Percentiles rank a stretch among this genome's conserved stretches.
These are phyloP conservation scores for Phodopus roborovskii DNA, from an alignment of 2,113 vertebrate genomes.

Conservation along the genomic window DNA sequence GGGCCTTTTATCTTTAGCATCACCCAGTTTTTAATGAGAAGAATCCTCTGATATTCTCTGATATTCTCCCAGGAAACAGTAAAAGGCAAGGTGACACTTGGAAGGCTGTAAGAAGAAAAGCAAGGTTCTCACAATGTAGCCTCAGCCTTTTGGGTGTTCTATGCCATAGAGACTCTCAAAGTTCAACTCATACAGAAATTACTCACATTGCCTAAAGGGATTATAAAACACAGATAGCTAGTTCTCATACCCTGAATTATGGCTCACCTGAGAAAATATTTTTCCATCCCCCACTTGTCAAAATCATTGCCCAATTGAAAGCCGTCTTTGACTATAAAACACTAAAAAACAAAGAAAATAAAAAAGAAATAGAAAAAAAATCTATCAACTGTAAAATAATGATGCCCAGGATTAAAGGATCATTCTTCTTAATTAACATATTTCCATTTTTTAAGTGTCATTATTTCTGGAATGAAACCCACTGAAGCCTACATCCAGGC, in stretches of 20 bases:
- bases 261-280: slow-evolving; percentile 6
- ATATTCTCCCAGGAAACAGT: neutral
- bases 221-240: slow-evolving; percentile 30
- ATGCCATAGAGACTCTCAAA: neutral
- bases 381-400: neutral
- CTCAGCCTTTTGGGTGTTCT: neutral
- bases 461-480: neutral
- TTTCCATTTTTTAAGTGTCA: slow-evolving; percentile 2
- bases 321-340: neutral
- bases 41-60: neutral
- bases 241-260: neutral
- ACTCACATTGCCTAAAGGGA: neutral
- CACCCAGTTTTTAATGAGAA: neutral
- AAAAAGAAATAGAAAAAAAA: neutral
- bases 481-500: neutral
- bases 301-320: neutral
- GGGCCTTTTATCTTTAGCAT: neutral
- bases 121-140: neutral
- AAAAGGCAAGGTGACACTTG: neutral
- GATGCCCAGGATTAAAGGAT: neutral
- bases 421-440: neutral
- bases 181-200: slow-evolving; percentile 33
- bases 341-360: neutral
- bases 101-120: neutral
- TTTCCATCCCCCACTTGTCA: slow-evolving; percentile 1